These are phyloP conservation scores for Abscondita cerata DNA, from an alignment of 2,888 invertebrate species.

Conservation along the genomic window DNA sequence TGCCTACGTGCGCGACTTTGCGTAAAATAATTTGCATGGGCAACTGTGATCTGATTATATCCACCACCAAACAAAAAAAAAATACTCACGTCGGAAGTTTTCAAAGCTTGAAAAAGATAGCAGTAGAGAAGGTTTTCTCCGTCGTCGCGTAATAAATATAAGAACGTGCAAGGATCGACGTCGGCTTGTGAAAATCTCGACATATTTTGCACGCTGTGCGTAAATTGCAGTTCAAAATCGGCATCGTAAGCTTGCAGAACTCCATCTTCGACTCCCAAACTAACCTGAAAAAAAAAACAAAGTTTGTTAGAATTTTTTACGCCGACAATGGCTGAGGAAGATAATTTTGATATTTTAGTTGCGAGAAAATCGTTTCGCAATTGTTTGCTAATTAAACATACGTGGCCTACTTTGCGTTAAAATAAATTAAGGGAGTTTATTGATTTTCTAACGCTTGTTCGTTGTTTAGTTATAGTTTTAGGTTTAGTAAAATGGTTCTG, in stretches of 20 bases:
- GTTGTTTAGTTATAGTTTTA: too few species aligned
- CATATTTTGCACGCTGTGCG: slow-evolving; percentile 70
- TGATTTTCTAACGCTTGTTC: too few species aligned
- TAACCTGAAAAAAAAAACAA: slow-evolving; percentile 65
- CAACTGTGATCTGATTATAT: too few species aligned
- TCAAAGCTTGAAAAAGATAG: slow-evolving; percentile 73
- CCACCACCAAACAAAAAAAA: not conserved
- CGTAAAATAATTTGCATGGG: too few species aligned
- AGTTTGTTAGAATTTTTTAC: not conserved
- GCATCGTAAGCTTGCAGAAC: slow-evolving; percentile 72
- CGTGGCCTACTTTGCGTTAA: too few species aligned
- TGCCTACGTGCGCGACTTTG: too few species aligned
- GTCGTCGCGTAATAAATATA: slow-evolving; percentile 77
- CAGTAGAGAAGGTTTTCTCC: slow-evolving; percentile 77
- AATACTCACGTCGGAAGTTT: slow-evolving; percentile 71
- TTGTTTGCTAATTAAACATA: too few species aligned
- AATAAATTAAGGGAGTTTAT: too few species aligned
- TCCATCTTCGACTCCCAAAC: slow-evolving; percentile 75
- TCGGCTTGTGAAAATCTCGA: slow-evolving; percentile 60
- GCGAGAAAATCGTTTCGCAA: too few species aligned
- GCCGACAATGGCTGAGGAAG: too few species aligned
- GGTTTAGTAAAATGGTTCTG: too few species aligned
- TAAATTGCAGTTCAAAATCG: slow-evolving; percentile 73
- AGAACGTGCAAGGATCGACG: slow-evolving; percentile 63
- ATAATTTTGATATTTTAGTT: too few species aligned